Percentiles rank a stretch among this genome's conserved stretches.
These are phyloP conservation scores for Betta splendens DNA, from an alignment of 2,797 vertebrate genomes.

Conservation along the genomic window DNA sequence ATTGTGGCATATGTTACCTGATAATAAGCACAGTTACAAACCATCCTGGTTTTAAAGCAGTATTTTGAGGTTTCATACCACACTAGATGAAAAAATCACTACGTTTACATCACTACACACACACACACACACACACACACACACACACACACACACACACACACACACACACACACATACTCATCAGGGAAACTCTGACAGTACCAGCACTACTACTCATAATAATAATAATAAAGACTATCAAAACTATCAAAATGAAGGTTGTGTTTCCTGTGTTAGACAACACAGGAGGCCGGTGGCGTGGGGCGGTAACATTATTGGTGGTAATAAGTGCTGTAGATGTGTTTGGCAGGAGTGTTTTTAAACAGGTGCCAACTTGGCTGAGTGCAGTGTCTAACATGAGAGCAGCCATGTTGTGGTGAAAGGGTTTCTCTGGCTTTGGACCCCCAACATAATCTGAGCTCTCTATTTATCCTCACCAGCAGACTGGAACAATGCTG, in stretches of 20 bases:
- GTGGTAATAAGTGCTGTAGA: conserved; percentile 64
- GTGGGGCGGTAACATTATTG: conserved; percentile 47
- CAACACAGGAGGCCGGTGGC: conserved; percentile 43
- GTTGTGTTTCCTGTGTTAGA: conserved; percentile 19
- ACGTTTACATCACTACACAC: too few relatives aligned
- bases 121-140: too few relatives aligned
- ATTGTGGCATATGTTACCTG: not conserved
- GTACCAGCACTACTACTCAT: not conserved
- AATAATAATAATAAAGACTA: not conserved
- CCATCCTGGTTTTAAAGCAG: not conserved
- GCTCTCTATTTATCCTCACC: conserved; percentile 71
- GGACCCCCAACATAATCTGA: conserved; percentile 68
- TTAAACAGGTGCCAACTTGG: conserved; percentile 65
- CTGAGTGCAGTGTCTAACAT: conserved; percentile 49
- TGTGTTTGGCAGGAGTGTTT: conserved; percentile 58
- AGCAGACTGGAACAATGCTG: conserved; percentile 72
- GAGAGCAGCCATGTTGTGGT: conserved; percentile 56
- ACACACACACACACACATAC: too few relatives aligned
- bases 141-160: too few relatives aligned
- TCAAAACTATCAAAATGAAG: not conserved
- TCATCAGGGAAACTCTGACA: not conserved
- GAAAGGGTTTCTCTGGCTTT: conserved; percentile 62
- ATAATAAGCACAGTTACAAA: not conserved
- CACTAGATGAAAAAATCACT: too few relatives aligned
- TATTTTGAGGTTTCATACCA: conserved; percentile 1